Evolutionary conservation across 2,797 vertebrate species (phyloP), one percentile per base, ranked within the genome.

Genomic region (Megaceryle alcyon): DNA sequence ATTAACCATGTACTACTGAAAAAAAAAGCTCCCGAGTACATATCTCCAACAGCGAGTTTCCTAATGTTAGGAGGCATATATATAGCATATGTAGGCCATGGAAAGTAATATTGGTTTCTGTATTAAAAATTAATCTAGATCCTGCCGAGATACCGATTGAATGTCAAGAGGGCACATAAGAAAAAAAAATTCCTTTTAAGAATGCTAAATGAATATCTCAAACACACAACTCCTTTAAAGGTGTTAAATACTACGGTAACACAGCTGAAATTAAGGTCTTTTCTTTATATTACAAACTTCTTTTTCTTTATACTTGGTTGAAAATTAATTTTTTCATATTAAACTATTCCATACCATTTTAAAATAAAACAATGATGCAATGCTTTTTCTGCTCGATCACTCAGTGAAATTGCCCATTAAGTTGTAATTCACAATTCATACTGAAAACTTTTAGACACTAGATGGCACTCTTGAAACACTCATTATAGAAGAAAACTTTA

Each of bases 391-490:
- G 53, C 37, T 68, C 63, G 33, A 63, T 53, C 56, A 25, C 19
- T 39, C 68, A 53, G 37, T 41, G 73, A 82, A 77, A 82, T 77
- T 79, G 41, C 5, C 37, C 64, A 41, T 63, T 35, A 60, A 29
- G 41, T 35, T 10, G 23, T 7, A 66, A 84, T 77, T 6, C 29
- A 56, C 25, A 89, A 53, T 14, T 46, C 4, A 1, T 11, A 70
- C 0, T 57, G 70, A 78, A 79, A 68, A 92, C 43, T 90, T 37
- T 57, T 21, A 75, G 87, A 90, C 97, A 90, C 97, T 97, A 98
- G 97, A 96, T 97, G 98, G 97, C 96, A 90, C 92, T 94, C 95
- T 95, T 92, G 95, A 92, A 96, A 78, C 87, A 88, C 81, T 65
- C 15, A 31, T 43, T 51, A 84, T 2, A 46, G 33, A 88, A 80